Base-by-base conservation (phyloP, 2,888 invertebrate genomes). In the Nymphalis c-album region DNA sequence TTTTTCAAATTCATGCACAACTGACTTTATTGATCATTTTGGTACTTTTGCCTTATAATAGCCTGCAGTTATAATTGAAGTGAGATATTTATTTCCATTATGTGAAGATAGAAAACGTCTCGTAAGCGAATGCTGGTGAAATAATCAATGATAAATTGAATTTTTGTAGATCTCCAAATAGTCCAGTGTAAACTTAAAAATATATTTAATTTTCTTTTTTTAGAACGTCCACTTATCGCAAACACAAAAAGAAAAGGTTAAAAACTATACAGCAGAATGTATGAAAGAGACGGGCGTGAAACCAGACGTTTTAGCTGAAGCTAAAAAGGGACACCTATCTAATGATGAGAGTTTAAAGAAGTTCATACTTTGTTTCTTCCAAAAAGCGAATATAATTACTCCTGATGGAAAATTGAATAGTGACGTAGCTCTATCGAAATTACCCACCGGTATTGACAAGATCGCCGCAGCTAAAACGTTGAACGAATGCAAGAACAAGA, bases 361-460 rank as follows among this genome's bases (percentile, higher is more conserved):
- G 57, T 92, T 92, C 71, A 79, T 85, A 0, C 77, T 89, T 0
- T 93, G 93, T 75, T 87, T 93, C 81, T 88, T 92, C 78, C 80
- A 90, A 68, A 92, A 90, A 70, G 79, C 89, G 1, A 87, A 85
- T 2, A 82, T 92, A 2, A 59, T 90, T 0, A 77, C 78, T 18
- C 55, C 73, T 1, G 85, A 88, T 57, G 91, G 87, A 0, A 87
- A 91, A 62, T 71, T 93, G 17, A 91, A 92, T 31, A 83, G 86
- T 0, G 92, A 91, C 6, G 83, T 79, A 0, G 85, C 93, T 1
- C 71, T 90, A 13, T 73, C 85, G 0, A 91, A 92, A 71, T 59
- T 93, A 0, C 90, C 91, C 0, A 69, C 83, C 2, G 89, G 87
- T 1, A 79, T 87, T 0, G 86, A 88, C 53, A 86, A 86, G 50